phyloP scores from a whole-genome alignment of 2,888 invertebrate genomes.

The Drosophila nr. fundita region DNA sequence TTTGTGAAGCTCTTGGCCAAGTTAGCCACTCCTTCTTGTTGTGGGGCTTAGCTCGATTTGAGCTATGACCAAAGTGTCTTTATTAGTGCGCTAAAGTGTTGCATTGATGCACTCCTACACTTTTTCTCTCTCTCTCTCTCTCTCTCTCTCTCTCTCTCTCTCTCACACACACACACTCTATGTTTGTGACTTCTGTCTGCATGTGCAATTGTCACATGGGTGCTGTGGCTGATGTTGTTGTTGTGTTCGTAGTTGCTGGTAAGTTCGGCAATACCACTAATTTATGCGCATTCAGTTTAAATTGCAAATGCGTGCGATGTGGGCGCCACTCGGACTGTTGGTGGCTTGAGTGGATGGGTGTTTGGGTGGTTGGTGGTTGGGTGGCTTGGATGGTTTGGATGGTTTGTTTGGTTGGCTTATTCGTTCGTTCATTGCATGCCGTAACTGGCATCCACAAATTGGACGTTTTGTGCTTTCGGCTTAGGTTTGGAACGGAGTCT shows the following conservation, averaged over 20 bases:
- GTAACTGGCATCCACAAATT: constrained; percentile 54
- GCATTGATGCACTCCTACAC: constrained; percentile 1
- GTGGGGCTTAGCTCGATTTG: not conserved
- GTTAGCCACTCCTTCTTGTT: not conserved
- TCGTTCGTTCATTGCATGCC: constrained; percentile 15
- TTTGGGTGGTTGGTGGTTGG: not conserved
- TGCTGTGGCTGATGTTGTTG: constrained; percentile 1
- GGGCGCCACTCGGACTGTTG: constrained; percentile 23
- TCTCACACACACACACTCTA: not conserved
- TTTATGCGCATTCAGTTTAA: constrained; percentile 78
- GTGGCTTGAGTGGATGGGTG: constrained; percentile 3
- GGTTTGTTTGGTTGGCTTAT: not conserved
- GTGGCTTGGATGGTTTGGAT: constrained; percentile 1
- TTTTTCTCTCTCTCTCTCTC: not conserved
- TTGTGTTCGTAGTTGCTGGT: constrained; percentile 23
- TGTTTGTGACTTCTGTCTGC: constrained; percentile 26
- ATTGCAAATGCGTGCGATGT: constrained; percentile 73
- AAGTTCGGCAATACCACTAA: constrained; percentile 66
- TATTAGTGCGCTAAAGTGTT: constrained; percentile 9
- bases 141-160: not conserved
- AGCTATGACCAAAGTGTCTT: not conserved
- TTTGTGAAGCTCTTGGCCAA: not conserved
- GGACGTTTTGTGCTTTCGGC: constrained; percentile 56
- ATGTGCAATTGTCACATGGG: constrained; percentile 19
- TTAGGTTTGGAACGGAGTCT: constrained; percentile 3